Evolutionary conservation across 2,113 vertebrate genomes (phyloP), one percentile per base, ranked within the genome.

Genomic region (Aptenodytes forsteri): DNA sequence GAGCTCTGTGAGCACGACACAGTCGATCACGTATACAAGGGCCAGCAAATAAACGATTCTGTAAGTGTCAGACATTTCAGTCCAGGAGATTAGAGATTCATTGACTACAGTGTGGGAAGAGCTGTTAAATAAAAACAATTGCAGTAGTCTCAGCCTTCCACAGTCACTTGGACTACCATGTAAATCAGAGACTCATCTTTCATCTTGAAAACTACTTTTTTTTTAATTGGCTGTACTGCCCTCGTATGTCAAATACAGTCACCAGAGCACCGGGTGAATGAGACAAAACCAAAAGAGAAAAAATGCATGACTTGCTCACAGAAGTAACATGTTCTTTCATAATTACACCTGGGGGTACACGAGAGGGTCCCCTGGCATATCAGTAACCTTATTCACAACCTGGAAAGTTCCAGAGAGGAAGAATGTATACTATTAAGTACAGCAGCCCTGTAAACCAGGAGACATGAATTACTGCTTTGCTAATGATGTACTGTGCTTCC

Each of bases 71-170:
- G 87, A 85, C 78, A 65, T 83, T 92, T 84, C 87, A 73, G 78
- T 5, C 77, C 61, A 80, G 80, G 58, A 94, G 54, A 70, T 81
- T 23, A 55, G 70, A 29, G 72, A 76, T 84, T 79, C 83, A 62
- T 8, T 61, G 86, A 73, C 80, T 83, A 46, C 44, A 46, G 38
- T 22, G 58, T 72, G 50, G 84, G 78, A 95, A 95, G 67, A 88
- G 95, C 84, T 91, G 93, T 76, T 94, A 93, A 96, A 95, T 50
- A 80, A 89, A 89, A 87, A 40, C 81, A 88, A 61, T 22, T 50
- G 70, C 44, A 52, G 77, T 16, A 22, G 56, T 27, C 70, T 76
- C 67, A 49, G 46, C 62, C 86, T 78, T 83, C 72, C 50, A 40
- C 62, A 52, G 73, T 16, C 82, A 26, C 49, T 76, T 20, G 40